Evolutionary conservation across 2,113 vertebrate genomes (phyloP), one percentile per base, ranked within the genome.

Genomic region (Agapornis roseicollis): DNA sequence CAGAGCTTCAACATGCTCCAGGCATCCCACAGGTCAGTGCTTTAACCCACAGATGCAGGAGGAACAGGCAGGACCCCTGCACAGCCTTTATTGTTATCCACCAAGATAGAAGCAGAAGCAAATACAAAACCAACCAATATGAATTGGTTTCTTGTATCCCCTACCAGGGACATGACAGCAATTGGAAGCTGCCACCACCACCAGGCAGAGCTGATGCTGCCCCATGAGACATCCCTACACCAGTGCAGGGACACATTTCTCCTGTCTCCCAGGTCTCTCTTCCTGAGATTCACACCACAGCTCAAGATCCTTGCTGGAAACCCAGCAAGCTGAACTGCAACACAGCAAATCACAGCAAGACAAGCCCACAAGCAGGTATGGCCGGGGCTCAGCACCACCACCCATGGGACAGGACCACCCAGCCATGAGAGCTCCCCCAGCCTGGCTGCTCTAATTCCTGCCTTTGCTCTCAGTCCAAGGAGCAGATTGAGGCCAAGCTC

Each of bases 211-310:
- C 3, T 13, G 63, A 17, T 47, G 47, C 29, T n/a, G 25, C 52
- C 12, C 6, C 28, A 17, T 0, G 0, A 56, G 17, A 41, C 33
- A n/a, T 23, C 20, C 13, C 33, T n/a, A 6, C 33, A 15, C 1
- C 12, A 6, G 41, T 28, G 49, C 0, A 37, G 35, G 61, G 39
- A 60, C 7, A 13, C 1, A 0, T 9, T 53, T 33, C 33, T 23
- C 9, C 47, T 25, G 33, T n/a, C 13, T 63, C 39, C 28, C 3
- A 1, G 11, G 4, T 41, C 77, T 42, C 24, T 18, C 33, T 65
- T 24, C 66, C 42, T 0, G 0, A 37, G 28, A 11, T 29, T 13
- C 29, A n/a, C 33, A 83, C 10, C 9, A 2, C 31, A 61, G 52
- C 13, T 6, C 7, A 74, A 64, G 20, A 12, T 5, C 22, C 52